Evolutionary conservation across 2,797 vertebrate species (phyloP), one percentile per base, ranked within the genome.

Genomic region (Protosalanx chinensis): DNA sequence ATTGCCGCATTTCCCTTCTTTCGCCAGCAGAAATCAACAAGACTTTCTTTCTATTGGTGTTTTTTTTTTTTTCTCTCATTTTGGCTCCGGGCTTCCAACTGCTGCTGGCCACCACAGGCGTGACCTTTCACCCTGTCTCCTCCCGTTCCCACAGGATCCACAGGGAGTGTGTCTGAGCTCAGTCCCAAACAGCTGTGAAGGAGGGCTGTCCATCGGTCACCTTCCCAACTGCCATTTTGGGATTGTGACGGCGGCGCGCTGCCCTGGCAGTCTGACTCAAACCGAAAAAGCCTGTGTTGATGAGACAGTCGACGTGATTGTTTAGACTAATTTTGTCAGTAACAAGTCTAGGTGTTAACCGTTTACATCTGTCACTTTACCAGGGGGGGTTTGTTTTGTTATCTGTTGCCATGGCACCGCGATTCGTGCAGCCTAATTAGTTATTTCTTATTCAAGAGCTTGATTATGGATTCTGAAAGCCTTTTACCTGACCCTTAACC

Each of bases 401-500:
- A 32, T 53, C 59, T 41, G 53, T 59, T 10, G 35, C 33, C 0
- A 57, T 23, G 49, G 59, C 18, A 30, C 29, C 77, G 70, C 59
- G 70, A 68, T 71, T 77, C 66, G 73, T 67, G 51, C 64, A 62
- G 62, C 80, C 80, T 75, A 46, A 74, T 79, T 79, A 81, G 72
- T 82, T 84, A 82, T 81, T 1, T 12, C 57, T 66, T 73, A 72
- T 72, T 75, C 62, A 71, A 82, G 76, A 72, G 82, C 81, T 56
- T 23, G 16, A 75, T 70, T 70, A 71, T 3, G 83, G 79, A 82
- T 83, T 83, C 60, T 57, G 72, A 84, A 78, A 85, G 77, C 82
- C 80, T 88, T 79, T 27, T 37, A 86, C 78, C 81, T 87, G 85
- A 90, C 80, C 81, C 71, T 4, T 81, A 79, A 84, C 67, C 80